A percentile compares a stretch with the other conserved stretches of the same genome.
phyloP scores from a whole-genome alignment of 1,140 invertebrate species.

The Drosophila novamexicana region DNA sequence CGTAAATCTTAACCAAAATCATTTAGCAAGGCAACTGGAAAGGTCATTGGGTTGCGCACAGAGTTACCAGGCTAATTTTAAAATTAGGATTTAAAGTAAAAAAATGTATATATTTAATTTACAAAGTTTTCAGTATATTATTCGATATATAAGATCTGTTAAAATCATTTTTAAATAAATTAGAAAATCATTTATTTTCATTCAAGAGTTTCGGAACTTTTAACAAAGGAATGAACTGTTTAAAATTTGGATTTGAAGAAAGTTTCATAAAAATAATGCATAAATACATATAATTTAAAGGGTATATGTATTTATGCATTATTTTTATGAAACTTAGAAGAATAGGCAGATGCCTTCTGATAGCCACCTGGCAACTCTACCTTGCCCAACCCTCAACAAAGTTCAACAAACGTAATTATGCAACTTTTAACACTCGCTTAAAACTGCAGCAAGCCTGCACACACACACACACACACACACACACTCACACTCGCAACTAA shows the following conservation, averaged over 20 bases:
- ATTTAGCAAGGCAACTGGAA: slow-evolving; percentile 38
- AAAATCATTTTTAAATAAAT: too few relatives aligned
- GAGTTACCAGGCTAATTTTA: slow-evolving; percentile 11
- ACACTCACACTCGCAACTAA: slow-evolving; percentile 13
- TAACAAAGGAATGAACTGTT: too few relatives aligned
- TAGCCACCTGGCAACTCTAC: slow-evolving; percentile 35
- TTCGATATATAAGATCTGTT: background rate
- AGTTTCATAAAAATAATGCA: background rate
- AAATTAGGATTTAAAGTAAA: too few relatives aligned
- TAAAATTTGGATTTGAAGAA: too few relatives aligned
- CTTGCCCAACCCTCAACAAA: slow-evolving; percentile 36
- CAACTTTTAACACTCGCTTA: slow-evolving; percentile 72
- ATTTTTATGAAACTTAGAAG: background rate
- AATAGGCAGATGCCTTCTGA: background rate
- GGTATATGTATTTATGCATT: too few relatives aligned
- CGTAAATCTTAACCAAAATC: slow-evolving; percentile 73
- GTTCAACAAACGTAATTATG: slow-evolving; percentile 67
- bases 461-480: slow-evolving; percentile 1
- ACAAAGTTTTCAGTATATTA: too few relatives aligned
- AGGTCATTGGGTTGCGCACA: slow-evolving; percentile 38
- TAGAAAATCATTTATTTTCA: too few relatives aligned
- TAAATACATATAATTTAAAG: background rate
- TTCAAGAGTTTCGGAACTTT: too few relatives aligned
- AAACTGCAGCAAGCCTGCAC: slow-evolving; percentile 55
- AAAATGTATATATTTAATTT: background rate